Conservation (phyloP, 2,797 vertebrate species). For the Salarias fasciatus region DNA sequence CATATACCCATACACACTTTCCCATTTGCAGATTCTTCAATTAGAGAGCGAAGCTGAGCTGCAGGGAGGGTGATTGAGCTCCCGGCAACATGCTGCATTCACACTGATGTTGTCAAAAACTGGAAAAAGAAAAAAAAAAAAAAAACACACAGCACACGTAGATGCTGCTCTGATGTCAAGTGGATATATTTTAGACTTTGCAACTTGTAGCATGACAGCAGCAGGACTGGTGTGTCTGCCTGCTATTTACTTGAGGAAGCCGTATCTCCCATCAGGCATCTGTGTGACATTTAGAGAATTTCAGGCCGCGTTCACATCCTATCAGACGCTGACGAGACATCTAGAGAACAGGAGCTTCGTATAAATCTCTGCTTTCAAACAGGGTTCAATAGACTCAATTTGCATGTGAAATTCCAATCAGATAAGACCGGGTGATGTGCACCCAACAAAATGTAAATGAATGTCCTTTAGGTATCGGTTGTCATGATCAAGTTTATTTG, state of each 20-base stretch:
- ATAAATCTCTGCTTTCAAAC: too few relatives aligned
- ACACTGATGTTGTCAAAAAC: conserved; percentile 49
- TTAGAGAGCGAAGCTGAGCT: conserved; percentile 41
- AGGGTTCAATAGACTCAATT: too few relatives aligned
- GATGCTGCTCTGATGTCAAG: conserved; percentile 27
- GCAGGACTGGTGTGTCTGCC: background rate
- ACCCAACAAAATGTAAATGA: too few relatives aligned
- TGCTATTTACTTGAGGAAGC: conserved; percentile 11
- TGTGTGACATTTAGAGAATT: conserved; percentile 4
- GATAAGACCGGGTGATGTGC: too few relatives aligned
- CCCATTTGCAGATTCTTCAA: conserved; percentile 48
- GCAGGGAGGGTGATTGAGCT: conserved; percentile 33
- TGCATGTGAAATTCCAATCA: too few relatives aligned
- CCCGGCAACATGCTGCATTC: conserved; percentile 48
- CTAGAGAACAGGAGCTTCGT: too few relatives aligned
- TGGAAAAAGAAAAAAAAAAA: background rate
- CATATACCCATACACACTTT: background rate
- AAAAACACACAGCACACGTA: background rate
- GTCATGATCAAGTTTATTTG: too few relatives aligned
- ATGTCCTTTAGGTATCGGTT: too few relatives aligned
- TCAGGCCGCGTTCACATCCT: conserved; percentile 9
- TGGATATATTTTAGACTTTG: conserved; percentile 36
- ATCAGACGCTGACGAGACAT: too few relatives aligned
- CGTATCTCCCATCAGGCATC: conserved; percentile 6
- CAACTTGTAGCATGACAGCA: conserved; percentile 22